Percentiles rank a stretch among this genome's conserved stretches.
Conservation (phyloP, 2,888 invertebrate genomes). For the Nineta flava region DNA sequence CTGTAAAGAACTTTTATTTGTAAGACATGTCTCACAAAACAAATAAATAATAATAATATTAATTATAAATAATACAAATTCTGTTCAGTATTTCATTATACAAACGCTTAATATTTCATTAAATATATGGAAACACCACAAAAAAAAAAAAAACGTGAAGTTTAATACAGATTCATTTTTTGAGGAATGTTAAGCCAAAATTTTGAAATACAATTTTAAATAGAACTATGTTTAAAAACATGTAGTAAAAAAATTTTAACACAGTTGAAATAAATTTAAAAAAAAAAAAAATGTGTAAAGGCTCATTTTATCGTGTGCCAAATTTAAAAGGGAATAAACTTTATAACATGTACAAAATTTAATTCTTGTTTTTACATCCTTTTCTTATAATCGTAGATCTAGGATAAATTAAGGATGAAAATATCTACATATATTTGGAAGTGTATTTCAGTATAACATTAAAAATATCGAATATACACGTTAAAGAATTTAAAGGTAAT, state of each 20-base stretch:
- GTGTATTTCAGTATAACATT: too few species aligned
- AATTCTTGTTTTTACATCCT: neutral
- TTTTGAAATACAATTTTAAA: neutral
- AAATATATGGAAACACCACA: too few species aligned
- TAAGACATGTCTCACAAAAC: conserved; percentile 14
- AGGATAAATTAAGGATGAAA: too few species aligned
- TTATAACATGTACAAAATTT: conserved; percentile 7
- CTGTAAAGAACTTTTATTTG: conserved; percentile 16
- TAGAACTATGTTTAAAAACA: too few species aligned
- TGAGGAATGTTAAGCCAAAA: neutral
- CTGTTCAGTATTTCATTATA: too few species aligned
- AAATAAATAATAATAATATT: neutral
- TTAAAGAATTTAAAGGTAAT: too few species aligned
- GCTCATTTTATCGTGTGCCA: conserved; percentile 32
- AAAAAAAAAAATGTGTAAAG: conserved; percentile 22
- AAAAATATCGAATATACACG: too few species aligned
- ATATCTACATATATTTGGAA: too few species aligned
- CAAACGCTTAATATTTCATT: too few species aligned
- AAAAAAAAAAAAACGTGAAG: too few species aligned
- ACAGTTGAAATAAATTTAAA: neutral
- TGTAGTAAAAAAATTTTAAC: too few species aligned
- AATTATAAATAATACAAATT: neutral
- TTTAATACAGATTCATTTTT: too few species aligned
- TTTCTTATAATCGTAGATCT: neutral
- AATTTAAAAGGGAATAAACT: conserved; percentile 20